Conservation (phyloP, 2,113 vertebrate species). For the Australoheros scitulus region DNA sequence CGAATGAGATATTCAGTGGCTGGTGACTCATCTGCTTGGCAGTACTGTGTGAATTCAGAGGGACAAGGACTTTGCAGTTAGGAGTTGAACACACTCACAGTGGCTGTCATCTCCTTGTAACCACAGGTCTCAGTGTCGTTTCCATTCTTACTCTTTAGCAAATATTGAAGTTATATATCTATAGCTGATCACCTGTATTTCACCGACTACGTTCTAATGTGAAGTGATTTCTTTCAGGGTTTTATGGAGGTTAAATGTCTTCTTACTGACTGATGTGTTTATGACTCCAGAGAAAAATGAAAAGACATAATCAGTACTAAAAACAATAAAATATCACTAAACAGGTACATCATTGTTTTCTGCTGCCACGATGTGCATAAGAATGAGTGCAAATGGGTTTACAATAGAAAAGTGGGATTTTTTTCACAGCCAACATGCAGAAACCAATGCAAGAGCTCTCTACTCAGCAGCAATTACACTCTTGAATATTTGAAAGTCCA, state of each 20-base stretch:
- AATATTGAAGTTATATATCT: not conserved
- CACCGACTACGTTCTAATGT: no score
- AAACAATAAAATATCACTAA: no score
- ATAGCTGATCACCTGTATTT: no score
- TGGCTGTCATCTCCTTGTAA: not conserved
- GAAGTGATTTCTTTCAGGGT: no score
- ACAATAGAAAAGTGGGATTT: not conserved
- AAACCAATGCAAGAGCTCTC: not conserved
- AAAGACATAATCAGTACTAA: no score
- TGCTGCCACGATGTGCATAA: rapidly evolving
- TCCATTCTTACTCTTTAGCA: no score
- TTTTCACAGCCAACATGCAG: not conserved
- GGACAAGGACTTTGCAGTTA: not conserved
- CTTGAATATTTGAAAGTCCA: not conserved
- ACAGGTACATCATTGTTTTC: not conserved
- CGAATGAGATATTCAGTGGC: not conserved
- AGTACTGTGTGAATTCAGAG: not conserved
- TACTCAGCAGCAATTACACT: not conserved
- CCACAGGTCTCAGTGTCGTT: not conserved
- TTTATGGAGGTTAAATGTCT: no score
- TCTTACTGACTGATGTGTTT: no score
- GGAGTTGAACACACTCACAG: not conserved
- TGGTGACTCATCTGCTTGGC: constrained; percentile 4
- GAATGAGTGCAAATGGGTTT: not conserved
- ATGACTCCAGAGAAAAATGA: no score